Evolutionary conservation across 2,888 invertebrate species (phyloP), one percentile per base, ranked within the genome.

Genomic region (Polyploca ridens): DNA sequence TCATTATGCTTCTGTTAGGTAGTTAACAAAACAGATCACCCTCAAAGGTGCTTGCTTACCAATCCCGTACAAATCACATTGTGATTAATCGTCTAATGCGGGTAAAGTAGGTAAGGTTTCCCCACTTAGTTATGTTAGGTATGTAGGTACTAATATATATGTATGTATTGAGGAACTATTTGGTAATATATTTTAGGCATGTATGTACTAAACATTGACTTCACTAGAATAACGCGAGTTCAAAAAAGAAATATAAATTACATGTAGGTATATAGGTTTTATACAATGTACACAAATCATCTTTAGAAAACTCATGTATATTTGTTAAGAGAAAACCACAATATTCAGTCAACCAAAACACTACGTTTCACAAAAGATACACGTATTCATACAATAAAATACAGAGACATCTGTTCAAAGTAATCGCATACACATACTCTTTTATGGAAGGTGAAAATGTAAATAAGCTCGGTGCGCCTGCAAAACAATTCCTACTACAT

Each of bases 401-500:
- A 19, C 16, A 19, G 19, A 54, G 54, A 54, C 54, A 54, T 19
- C 54, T 54, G 54, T 54, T 54, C 54, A 54, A 54, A 54, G 54
- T 54, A 54, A 54, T 54, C 54, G 10, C 19, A 19, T 54, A 54
- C 19, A 19, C 16, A 54, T 54, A 54, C 54, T 54, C 54, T 16
- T 54, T 19, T 33, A 35, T 58, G 35, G 58, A 33, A 58, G 35
- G 58, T 35, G 35, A 58, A 58, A 58, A 58, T 71, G 68, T 64
- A 71, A 66, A 69, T 72, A 75, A 68, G 67, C 75, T 72, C 69
- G 74, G 73, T 73, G 74, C 73, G 71, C 73, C 74, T 69, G 75
- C 69, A 77, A 74, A 76, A 54, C 54, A 79, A 78, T 79, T 41
- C 77, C 71, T 76, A 76, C 73, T 77, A 72, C 74, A 81, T 77